phyloP scores from a whole-genome alignment of 2,888 invertebrate species.

The Caenorhabditis japonica region DNA sequence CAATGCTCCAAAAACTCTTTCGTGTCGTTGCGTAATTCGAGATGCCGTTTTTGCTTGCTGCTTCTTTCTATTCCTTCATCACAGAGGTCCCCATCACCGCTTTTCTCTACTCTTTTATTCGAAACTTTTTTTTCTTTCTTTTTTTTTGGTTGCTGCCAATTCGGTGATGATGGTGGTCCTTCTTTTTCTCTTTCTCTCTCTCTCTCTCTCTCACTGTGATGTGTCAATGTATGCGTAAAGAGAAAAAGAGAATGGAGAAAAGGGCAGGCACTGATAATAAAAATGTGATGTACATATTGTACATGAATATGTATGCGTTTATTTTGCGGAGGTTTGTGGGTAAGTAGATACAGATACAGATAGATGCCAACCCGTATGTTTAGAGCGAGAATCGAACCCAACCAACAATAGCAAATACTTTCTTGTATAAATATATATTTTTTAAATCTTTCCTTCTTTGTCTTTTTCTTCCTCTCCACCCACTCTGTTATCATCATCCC shows the following conservation, averaged over 20 bases:
- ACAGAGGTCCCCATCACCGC: conserved; percentile 26
- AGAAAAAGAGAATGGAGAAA: too few relatives aligned
- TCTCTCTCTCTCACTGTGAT: conserved; percentile 11
- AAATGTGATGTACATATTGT: conserved; percentile 18
- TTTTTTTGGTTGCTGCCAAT: not conserved
- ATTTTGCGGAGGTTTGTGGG: too few relatives aligned
- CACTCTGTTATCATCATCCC: not conserved
- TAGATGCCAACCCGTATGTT: too few relatives aligned
- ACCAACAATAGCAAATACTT: too few relatives aligned
- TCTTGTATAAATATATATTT: too few relatives aligned
- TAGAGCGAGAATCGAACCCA: too few relatives aligned
- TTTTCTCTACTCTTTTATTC: conserved; percentile 19
- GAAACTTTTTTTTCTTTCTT: conserved; percentile 14
- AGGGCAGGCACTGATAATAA: conserved; percentile 28
- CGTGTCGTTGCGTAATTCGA: conserved; percentile 51
- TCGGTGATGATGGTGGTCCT: conserved; percentile 5
- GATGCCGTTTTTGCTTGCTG: conserved; percentile 41
- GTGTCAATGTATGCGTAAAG: too few relatives aligned
- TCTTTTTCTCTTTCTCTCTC: conserved; percentile 11
- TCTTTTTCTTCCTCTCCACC: not conserved
- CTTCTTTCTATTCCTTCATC: conserved; percentile 23
- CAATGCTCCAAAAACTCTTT: conserved; percentile 20
- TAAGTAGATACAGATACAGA: too few relatives aligned
- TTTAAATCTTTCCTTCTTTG: too few relatives aligned
- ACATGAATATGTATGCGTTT: conserved; percentile 41